Evolutionary conservation across 2,888 invertebrate species (phyloP), one percentile per base, ranked within the genome.

Genomic region (Hedychridium roseum): DNA sequence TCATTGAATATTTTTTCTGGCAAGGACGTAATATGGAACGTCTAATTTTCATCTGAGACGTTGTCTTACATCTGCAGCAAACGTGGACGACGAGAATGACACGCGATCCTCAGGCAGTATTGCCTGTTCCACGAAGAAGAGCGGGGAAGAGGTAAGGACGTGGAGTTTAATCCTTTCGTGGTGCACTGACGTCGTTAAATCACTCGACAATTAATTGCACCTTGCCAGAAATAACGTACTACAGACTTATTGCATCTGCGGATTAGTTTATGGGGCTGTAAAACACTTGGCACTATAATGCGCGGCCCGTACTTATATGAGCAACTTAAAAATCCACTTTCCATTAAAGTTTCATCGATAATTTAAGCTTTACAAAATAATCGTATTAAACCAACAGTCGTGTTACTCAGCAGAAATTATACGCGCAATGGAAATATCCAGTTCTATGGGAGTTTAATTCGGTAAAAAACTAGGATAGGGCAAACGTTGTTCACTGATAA

Each of bases 121-220:
- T n/a, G n/a, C n/a, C 30, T 28, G 30, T 2, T 9, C n/a, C 14
- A 42, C 31, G 11, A 18, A 12, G 20, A 37, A 17, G 18, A 23
- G 15, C 3, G 3, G 16, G 2, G 32, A 15, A 6, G 5, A 36
- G 20, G n/a, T 20, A 2, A 7, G 21, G n/a, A n/a, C n/a, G n/a
- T n/a, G n/a, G n/a, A n/a, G n/a, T n/a, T n/a, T n/a, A n/a, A 11
- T 20, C 39, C 39, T 39, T 28, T 39, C 28, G 39, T 5, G 7
- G 23, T 1, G 4, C 11, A 26, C 14, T 17, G 9, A 1, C 31
- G 21, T 11, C 5, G 27, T 11, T 9, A 32, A 37, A 32, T 34
- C 28, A 27, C 18, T 15, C 26, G 36, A 28, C 34, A 36, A 53
- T 53, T 53, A 53, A 53, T 53, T 40, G 48, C 36, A 21, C 15